Conservation (phyloP, 2,888 invertebrate genomes). For the Ormyrus nitidulus region DNA sequence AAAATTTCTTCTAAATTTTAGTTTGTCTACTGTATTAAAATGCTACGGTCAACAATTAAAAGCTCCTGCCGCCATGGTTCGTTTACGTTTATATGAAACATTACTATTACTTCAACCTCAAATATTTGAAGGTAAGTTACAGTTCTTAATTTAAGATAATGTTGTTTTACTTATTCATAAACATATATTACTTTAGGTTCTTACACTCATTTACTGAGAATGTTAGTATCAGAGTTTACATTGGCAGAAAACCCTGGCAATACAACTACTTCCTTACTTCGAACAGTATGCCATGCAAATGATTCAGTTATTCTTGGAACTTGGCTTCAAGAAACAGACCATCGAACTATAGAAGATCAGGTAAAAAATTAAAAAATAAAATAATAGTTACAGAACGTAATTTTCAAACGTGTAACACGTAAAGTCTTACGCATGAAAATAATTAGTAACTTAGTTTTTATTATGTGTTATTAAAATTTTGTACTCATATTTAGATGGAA, state of each 20-base stretch:
- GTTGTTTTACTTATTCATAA: neutral
- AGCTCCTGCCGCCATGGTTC: slow-evolving; percentile 94
- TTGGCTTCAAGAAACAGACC: slow-evolving; percentile 97
- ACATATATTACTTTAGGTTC: slow-evolving; percentile 76
- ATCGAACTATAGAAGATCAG: slow-evolving; percentile 97
- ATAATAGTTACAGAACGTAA: slow-evolving; percentile 20
- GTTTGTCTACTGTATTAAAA: slow-evolving; percentile 89
- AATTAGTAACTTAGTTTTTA: slow-evolving; percentile 6
- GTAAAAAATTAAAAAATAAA: slow-evolving; percentile 76
- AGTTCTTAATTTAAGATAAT: slow-evolving; percentile 4
- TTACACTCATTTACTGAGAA: slow-evolving; percentile 91
- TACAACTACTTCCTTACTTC: slow-evolving; percentile 89
- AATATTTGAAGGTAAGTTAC: slow-evolving; percentile 83
- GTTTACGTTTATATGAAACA: slow-evolving; percentile 94
- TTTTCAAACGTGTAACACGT: slow-evolving; percentile 17
- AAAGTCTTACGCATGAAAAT: neutral
- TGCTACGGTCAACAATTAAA: slow-evolving; percentile 94
- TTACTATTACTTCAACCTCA: slow-evolving; percentile 86
- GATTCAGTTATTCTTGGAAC: slow-evolving; percentile 95
- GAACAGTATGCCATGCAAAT: slow-evolving; percentile 90
- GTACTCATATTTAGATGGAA: slow-evolving; percentile 83
- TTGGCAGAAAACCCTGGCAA: slow-evolving; percentile 95
- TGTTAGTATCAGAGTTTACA: slow-evolving; percentile 96
- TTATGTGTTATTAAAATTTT: slow-evolving; percentile 54
- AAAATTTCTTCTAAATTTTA: slow-evolving; percentile 72